Conservation (phyloP, 1,140 invertebrate species). For the Polypedilum vanderplanki region DNA sequence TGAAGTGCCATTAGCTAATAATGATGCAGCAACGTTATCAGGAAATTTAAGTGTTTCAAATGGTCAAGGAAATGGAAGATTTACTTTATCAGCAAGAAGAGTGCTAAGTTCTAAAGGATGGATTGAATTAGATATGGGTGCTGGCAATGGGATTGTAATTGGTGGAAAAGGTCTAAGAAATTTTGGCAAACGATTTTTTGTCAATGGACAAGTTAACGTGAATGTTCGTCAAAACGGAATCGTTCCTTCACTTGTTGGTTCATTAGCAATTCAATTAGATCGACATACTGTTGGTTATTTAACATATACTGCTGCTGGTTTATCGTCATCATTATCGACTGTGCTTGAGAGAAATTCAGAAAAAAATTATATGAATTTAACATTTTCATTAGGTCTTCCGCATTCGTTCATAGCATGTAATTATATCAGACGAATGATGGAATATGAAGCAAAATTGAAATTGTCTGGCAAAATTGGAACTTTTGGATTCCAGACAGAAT, state of each 20-base stretch:
- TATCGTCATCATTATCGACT: constrained; percentile 67
- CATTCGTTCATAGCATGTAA: constrained; percentile 69
- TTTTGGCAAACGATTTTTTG: constrained; percentile 61
- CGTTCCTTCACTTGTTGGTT: constrained; percentile 61
- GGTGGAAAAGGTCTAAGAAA: constrained; percentile 67
- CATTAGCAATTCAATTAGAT: constrained; percentile 75
- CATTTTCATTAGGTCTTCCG: constrained; percentile 72
- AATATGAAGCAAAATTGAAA: constrained; percentile 68
- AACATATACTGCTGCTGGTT: constrained; percentile 65
- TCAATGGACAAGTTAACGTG: constrained; percentile 60
- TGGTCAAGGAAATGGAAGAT: constrained; percentile 64
- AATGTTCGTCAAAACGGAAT: constrained; percentile 66
- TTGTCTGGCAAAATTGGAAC: constrained; percentile 73
- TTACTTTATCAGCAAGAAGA: constrained; percentile 66
- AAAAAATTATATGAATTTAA: constrained; percentile 54
- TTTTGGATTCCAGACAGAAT: constrained; percentile 78
- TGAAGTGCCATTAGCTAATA: constrained; percentile 80
- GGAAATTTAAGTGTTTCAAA: constrained; percentile 78
- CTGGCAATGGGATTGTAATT: constrained; percentile 68
- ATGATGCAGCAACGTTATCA: constrained; percentile 72
- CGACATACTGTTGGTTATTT: constrained; percentile 79
- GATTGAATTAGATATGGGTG: constrained; percentile 71
- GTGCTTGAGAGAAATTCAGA: constrained; percentile 68
- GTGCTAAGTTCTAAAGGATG: constrained; percentile 74
- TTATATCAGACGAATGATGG: constrained; percentile 68